Percentiles rank a stretch among this genome's conserved stretches.
Conservation (phyloP, 2,113 vertebrate species). For the Azemiops feae region DNA sequence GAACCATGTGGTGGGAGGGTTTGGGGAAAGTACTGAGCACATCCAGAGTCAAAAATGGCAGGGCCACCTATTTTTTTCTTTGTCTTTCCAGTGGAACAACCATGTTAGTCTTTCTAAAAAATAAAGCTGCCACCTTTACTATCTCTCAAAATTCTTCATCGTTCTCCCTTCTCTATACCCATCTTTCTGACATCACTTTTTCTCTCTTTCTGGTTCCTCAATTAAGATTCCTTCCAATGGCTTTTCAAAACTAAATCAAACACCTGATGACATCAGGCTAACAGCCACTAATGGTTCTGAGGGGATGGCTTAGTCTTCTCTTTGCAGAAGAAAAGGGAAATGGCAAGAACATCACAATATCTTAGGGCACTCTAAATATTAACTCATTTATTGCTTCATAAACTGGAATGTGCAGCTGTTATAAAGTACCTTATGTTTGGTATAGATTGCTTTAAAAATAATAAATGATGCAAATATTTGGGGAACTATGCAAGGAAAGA, state of each 20-base stretch:
- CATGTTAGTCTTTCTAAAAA: not conserved
- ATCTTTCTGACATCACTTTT: not conserved
- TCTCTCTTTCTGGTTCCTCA: not conserved
- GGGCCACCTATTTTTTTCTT: not conserved
- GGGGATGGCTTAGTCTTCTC: not conserved
- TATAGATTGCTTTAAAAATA: not conserved
- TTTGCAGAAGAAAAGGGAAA: not conserved
- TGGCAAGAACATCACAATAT: not conserved
- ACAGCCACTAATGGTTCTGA: not conserved
- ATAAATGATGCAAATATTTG: not conserved
- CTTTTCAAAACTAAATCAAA: not conserved
- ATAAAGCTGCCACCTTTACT: not conserved
- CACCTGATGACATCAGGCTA: not conserved
- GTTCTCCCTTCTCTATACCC: not conserved
- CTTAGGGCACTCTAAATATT: not conserved
- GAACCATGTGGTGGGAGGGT: not conserved
- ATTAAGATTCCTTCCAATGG: not conserved
- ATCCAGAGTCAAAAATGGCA: not conserved
- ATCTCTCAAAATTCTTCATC: not conserved
- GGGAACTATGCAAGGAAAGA: not conserved
- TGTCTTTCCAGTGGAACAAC: not conserved
- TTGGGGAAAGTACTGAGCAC: not conserved
- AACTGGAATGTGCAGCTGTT: not conserved
- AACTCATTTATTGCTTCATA: not conserved
- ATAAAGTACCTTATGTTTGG: not conserved